A percentile compares a stretch with the other conserved stretches of the same genome.
Conservation (phyloP, 2,797 vertebrate genomes). For the Chaenodraco wilsoni region DNA sequence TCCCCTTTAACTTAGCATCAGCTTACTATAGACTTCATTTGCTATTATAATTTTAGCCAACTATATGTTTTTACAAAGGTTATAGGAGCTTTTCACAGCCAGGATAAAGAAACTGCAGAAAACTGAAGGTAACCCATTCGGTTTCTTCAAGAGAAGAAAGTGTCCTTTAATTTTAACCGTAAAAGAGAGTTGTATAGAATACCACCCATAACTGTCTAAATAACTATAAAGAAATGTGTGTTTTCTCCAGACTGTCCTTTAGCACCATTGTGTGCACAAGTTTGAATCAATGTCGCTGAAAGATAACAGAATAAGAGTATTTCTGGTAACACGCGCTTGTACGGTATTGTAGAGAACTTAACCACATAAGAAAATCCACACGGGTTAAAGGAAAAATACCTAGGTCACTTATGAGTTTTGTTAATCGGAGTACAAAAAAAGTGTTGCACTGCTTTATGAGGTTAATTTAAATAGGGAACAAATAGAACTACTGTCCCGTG, state of each 20-base stretch:
- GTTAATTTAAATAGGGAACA: background rate
- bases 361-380: background rate
- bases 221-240: background rate
- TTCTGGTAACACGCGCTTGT: background rate
- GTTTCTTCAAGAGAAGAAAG: background rate
- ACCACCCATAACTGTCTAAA: too few species aligned
- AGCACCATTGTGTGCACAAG: background rate
- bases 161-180: too few species aligned
- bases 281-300: constrained; percentile 10
- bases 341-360: background rate
- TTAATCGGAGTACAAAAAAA: background rate
- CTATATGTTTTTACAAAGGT: background rate
- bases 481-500: background rate
- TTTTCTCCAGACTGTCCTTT: background rate
- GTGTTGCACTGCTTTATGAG: background rate
- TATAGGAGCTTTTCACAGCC: background rate
- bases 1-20: background rate
- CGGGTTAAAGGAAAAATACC: background rate
- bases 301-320: constrained; percentile 5
- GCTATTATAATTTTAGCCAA: background rate
- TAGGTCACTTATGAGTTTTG: constrained; percentile 10
- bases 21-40: background rate
- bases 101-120: background rate
- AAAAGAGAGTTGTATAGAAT: too few species aligned
- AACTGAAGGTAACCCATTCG: too few species aligned